phyloP scores from a whole-genome alignment of 2,888 invertebrate genomes.

The Nebria salina region DNA sequence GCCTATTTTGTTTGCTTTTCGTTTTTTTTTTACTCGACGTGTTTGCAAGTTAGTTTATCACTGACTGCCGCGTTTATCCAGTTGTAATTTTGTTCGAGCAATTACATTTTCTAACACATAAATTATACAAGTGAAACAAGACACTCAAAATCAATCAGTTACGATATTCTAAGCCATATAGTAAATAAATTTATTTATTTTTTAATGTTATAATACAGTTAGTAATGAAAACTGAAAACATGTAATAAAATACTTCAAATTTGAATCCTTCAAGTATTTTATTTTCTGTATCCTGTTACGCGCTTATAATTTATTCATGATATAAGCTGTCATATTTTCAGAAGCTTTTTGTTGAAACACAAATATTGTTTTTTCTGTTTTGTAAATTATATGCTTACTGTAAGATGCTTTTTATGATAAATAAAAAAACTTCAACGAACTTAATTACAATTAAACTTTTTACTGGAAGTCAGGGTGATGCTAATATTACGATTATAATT shows the following conservation, averaged over 20 bases:
- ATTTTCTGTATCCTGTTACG: neutral
- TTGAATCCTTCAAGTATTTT: too few relatives aligned
- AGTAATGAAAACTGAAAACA: neutral
- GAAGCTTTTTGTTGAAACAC: too few relatives aligned
- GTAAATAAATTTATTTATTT: neutral
- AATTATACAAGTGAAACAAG: conserved; percentile 8
- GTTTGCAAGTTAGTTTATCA: conserved; percentile 31
- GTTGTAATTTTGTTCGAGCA: conserved; percentile 35
- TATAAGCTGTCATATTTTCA: neutral
- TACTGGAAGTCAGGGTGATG: conserved; percentile 16
- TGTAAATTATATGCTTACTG: too few relatives aligned
- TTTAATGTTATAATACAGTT: neutral
- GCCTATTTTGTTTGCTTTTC: neutral
- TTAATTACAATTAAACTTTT: too few relatives aligned
- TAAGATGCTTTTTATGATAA: too few relatives aligned
- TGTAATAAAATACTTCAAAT: neutral
- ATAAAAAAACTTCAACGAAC: too few relatives aligned
- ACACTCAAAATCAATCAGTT: neutral
- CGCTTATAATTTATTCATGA: neutral
- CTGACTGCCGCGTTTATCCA: conserved; percentile 25
- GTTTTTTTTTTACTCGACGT: neutral
- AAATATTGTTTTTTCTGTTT: too few relatives aligned
- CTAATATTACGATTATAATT: conserved; percentile 42
- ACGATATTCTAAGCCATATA: neutral
- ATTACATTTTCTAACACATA: conserved; percentile 42